Conservation (phyloP, 92 coral and sea anemone genomes). For the Muricea muricata region DNA sequence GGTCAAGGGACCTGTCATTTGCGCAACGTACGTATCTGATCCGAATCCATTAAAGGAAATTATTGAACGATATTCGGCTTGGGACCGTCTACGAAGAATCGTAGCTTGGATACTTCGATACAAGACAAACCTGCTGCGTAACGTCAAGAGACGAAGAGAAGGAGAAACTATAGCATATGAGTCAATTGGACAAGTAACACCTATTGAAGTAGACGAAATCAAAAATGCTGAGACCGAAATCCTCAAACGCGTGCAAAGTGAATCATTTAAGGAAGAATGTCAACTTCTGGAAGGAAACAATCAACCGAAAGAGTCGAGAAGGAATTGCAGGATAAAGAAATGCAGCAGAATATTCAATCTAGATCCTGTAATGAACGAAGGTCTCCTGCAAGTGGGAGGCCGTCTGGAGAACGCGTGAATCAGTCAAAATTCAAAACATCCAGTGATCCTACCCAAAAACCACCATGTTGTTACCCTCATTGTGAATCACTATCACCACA, state of each 20-base stretch:
- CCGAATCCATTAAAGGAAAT: conserved; percentile 28
- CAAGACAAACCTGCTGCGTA: conserved; percentile 5
- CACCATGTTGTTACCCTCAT: conserved; percentile 57
- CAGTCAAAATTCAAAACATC: conserved; percentile 54
- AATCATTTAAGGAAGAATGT: conserved; percentile 52
- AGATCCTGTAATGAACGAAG: conserved; percentile 50
- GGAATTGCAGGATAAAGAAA: conserved; percentile 13
- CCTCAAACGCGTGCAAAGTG: no score
- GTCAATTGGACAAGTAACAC: conserved; percentile 18
- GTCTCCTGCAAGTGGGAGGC: conserved; percentile 66
- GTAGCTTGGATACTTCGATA: conserved; percentile 55
- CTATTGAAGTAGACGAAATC: no score
- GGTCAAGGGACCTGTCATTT: no score
- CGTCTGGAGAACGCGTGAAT: conserved; percentile 26
- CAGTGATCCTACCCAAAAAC: conserved; percentile 42
- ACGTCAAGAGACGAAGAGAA: conserved; percentile 35
- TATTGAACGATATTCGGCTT: conserved; percentile 40
- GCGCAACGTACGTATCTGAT: neutral
- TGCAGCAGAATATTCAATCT: conserved; percentile 52
- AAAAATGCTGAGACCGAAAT: no score
- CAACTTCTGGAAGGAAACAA: conserved; percentile 19
- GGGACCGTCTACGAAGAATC: conserved; percentile 35
- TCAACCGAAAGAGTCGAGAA: neutral
- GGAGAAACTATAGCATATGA: neutral
- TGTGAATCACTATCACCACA: conserved; percentile 42